A percentile compares a stretch with the other conserved stretches of the same genome.
phyloP scores from a whole-genome alignment of 2,888 invertebrate species.

The Erebia aethiops region DNA sequence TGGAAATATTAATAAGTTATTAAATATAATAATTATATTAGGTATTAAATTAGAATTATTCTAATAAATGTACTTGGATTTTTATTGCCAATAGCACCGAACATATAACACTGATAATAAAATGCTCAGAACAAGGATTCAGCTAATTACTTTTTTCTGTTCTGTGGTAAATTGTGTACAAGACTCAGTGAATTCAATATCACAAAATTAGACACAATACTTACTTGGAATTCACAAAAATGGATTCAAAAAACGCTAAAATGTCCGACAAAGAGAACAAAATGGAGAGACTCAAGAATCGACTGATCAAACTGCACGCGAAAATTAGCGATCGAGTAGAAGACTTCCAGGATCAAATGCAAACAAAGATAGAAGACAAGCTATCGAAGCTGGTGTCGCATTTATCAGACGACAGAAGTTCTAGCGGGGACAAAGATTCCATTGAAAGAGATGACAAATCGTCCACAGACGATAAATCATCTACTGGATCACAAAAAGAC shows the following conservation, averaged over 20 bases:
- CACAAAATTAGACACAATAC: background rate
- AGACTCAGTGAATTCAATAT: background rate
- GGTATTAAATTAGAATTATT: too few species aligned
- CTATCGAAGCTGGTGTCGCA: conserved; percentile 65
- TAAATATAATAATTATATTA: too few species aligned
- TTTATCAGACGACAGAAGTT: conserved; percentile 66
- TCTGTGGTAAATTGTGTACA: too few species aligned
- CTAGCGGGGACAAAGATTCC: conserved; percentile 51
- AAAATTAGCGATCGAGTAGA: conserved; percentile 74
- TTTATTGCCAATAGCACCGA: too few species aligned
- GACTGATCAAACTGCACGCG: conserved; percentile 65
- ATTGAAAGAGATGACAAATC: conserved; percentile 40
- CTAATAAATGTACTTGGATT: too few species aligned
- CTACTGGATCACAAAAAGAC: conserved; percentile 41
- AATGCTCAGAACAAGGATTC: too few species aligned
- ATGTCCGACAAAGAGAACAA: conserved; percentile 68
- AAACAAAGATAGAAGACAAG: conserved; percentile 65
- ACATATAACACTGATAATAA: too few species aligned
- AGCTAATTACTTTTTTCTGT: too few species aligned
- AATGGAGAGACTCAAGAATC: conserved; percentile 65
- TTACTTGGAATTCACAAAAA: background rate
- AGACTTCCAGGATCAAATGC: conserved; percentile 72
- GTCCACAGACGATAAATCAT: conserved; percentile 44
- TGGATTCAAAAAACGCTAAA: conserved; percentile 1
- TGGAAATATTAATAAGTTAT: too few species aligned